Conservation (phyloP, 37 sponge, comb jelly and placozoan species). For the Cladorhizidae sp. region DNA sequence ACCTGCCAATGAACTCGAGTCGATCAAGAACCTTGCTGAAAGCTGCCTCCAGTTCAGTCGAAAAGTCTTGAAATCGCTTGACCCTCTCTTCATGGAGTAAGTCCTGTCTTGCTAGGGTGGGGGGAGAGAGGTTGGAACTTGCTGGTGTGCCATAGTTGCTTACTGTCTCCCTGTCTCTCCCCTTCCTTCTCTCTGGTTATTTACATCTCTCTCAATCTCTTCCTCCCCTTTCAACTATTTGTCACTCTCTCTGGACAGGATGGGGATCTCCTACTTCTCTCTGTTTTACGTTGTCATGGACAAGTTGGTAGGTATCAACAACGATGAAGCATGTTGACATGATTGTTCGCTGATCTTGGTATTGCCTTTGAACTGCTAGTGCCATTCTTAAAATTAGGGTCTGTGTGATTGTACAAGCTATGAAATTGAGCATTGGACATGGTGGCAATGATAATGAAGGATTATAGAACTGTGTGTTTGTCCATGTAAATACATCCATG, state of each 20-base stretch:
- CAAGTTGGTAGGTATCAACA: no score
- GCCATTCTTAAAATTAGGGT: no score
- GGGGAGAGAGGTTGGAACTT: no score
- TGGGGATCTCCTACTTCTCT: slow-evolving; percentile 39
- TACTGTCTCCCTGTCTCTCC: not conserved
- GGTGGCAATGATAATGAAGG: no score
- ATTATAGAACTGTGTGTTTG: no score
- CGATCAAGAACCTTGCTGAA: slow-evolving; percentile 23
- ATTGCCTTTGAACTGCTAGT: no score
- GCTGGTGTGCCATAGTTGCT: no score
- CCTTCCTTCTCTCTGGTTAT: not conserved
- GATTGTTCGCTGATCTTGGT: no score
- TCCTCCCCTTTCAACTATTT: not conserved
- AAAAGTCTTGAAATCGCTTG: not conserved
- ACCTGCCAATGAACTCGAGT: slow-evolving; percentile 7
- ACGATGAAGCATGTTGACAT: no score
- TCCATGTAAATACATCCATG: no score
- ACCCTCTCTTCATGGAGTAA: slow-evolving; percentile 45
- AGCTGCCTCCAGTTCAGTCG: slow-evolving; percentile 25
- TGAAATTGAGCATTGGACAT: no score
- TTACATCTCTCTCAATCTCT: not conserved
- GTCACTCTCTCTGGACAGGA: not conserved
- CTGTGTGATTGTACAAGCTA: no score
- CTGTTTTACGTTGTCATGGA: slow-evolving; percentile 34
- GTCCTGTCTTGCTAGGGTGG: not conserved